Evolutionary conservation across 64 coral and sea anemone species (phyloP).

Genomic region (Acropora tenuis): DNA sequence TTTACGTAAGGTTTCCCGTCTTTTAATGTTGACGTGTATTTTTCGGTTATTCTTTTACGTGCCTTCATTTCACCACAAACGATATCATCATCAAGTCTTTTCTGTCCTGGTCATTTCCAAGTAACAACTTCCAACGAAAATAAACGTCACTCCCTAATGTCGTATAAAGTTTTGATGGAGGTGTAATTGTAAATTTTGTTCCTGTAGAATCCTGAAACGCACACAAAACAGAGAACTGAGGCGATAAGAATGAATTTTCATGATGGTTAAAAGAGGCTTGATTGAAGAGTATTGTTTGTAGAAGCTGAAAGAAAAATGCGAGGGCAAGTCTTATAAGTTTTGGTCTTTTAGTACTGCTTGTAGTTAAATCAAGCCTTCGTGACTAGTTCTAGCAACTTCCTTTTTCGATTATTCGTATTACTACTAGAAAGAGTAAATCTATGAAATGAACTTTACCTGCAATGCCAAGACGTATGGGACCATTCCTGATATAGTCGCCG

Average conservation of each 20-base stretch:
- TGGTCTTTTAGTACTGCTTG: too few species aligned
- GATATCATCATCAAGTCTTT: not conserved
- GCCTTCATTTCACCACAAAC: not conserved
- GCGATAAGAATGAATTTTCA: not conserved
- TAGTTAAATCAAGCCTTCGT: too few species aligned
- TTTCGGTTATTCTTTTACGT: not conserved
- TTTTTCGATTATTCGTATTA: not conserved
- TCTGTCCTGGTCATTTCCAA: not conserved
- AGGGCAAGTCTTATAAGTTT: too few species aligned
- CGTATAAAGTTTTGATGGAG: not conserved
- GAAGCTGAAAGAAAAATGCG: not conserved
- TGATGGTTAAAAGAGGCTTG: too few species aligned
- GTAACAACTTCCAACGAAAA: not conserved
- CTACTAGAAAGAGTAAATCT: not conserved
- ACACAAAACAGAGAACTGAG: not conserved
- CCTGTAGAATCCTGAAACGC: not conserved
- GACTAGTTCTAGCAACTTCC: too few species aligned
- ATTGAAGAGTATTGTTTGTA: not conserved
- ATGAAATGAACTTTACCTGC: not conserved
- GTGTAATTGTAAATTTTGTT: constrained; percentile 6
- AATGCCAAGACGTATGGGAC: not conserved
- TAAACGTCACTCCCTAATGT: not conserved
- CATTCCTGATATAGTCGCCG: not conserved
- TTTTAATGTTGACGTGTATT: not conserved
- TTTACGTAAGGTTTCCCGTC: not conserved